Evolutionary conservation across 2,113 vertebrate species (phyloP).

Genomic region (Onychostoma macrolepis): DNA sequence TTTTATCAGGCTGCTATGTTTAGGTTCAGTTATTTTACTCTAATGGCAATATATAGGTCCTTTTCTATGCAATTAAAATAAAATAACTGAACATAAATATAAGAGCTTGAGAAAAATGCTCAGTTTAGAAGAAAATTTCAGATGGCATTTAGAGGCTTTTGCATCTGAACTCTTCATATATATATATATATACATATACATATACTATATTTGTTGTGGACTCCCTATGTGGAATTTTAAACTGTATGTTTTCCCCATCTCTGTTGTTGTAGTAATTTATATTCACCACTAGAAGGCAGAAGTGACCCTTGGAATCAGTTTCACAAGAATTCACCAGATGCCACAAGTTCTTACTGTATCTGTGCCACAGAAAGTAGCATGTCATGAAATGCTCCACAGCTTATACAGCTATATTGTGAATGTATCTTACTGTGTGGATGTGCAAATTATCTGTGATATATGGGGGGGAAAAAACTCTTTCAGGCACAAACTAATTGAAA

Average conservation of each 20-base stretch:
- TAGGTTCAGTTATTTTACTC: too few species aligned
- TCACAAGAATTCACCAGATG: not conserved
- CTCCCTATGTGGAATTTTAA: not conserved
- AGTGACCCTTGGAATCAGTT: not conserved
- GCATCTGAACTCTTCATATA: too few species aligned
- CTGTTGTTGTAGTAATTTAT: slow-evolving; percentile 1
- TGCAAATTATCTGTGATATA: not conserved
- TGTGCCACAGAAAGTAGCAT: not conserved
- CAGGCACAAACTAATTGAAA: not conserved
- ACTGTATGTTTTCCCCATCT: not conserved
- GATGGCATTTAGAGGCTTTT: too few species aligned
- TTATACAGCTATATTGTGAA: not conserved
- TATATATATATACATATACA: too few species aligned
- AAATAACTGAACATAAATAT: too few species aligned
- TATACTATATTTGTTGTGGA: too few species aligned
- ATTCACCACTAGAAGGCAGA: slow-evolving; percentile 16
- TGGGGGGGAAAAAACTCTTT: not conserved
- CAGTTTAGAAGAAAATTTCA: too few species aligned
- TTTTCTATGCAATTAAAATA: too few species aligned
- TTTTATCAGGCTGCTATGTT: too few species aligned
- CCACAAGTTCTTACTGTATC: not conserved
- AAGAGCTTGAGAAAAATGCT: too few species aligned
- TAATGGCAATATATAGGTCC: too few species aligned
- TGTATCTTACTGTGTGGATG: not conserved
- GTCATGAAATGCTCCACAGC: too few species aligned